Conservation (phyloP, 2,888 invertebrate genomes). For the Acrocyrtus sp. region DNA sequence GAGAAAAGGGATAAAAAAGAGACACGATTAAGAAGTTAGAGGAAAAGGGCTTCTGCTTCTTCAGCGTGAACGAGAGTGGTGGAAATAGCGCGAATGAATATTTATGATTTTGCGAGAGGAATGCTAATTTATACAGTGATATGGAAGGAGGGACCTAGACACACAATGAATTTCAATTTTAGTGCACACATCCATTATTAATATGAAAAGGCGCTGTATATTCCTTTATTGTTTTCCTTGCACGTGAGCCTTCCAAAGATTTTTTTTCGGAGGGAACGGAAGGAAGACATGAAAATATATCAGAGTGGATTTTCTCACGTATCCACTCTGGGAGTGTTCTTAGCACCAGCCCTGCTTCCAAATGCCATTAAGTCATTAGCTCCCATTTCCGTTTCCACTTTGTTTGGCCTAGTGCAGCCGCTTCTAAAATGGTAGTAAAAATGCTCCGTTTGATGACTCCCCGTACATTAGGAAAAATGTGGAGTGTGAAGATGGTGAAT, state of each 20-base stretch:
- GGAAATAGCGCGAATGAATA: slow-evolving; percentile 6
- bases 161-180: background rate
- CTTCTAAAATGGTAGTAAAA: background rate
- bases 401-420: background rate
- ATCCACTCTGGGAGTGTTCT: background rate
- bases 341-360: background rate
- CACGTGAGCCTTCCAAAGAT: background rate
- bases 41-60: background rate
- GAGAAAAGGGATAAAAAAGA: slow-evolving; percentile 25
- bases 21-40: slow-evolving; percentile 9
- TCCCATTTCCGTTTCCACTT: background rate
- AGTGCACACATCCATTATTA: background rate
- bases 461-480: no score
- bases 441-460: background rate
- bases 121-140: slow-evolving; percentile 1
- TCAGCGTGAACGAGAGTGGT: background rate
- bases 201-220: background rate
- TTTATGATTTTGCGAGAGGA: slow-evolving; percentile 1
- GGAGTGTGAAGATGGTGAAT: no score
- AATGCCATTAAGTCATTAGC: slow-evolving; percentile 12
- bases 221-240: background rate
- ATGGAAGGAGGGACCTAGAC: background rate
- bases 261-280: background rate
- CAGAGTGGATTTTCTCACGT: background rate
- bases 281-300: background rate